These are phyloP conservation scores for Diorhabda elongata DNA, from an alignment of 1,140 invertebrate species.

Conservation along the genomic window DNA sequence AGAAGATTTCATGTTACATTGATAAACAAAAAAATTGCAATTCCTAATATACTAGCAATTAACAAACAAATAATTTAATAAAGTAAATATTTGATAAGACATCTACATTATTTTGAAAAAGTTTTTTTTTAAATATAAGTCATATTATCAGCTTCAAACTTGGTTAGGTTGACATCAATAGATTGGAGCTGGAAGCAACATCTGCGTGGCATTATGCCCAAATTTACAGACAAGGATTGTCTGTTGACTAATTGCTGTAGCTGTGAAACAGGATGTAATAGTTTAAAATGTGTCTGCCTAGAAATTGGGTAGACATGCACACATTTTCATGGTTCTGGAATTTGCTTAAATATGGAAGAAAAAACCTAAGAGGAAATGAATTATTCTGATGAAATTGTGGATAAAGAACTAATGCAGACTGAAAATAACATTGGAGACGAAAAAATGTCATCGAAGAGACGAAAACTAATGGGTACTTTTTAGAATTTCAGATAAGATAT, in stretches of 20 bases:
- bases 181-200: too few relatives aligned
- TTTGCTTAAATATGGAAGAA: constrained; percentile 1
- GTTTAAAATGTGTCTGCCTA: constrained; percentile 10
- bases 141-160: constrained; percentile 9
- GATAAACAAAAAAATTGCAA: too few relatives aligned
- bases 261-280: constrained; percentile 7
- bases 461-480: constrained; percentile 18
- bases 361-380: constrained; percentile 11
- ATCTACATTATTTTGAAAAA: too few relatives aligned
- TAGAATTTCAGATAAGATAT: constrained; percentile 17
- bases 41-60: too few relatives aligned
- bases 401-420: constrained; percentile 16
- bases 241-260: constrained; percentile 11
- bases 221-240: constrained; percentile 13
- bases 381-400: constrained; percentile 1
- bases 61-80: too few relatives aligned
- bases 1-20: too few relatives aligned
- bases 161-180: constrained; percentile 4
- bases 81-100: too few relatives aligned
- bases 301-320: not conserved
- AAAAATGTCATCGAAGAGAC: constrained; percentile 16
- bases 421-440: constrained; percentile 21
- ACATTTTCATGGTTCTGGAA: not conserved
- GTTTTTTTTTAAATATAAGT: not conserved
- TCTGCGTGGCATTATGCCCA: constrained; percentile 21